Percentiles rank a stretch among this genome's conserved stretches.
Evolutionary conservation across 2,797 vertebrate genomes (phyloP).

Genomic region (Neosilurus hyrtlii): DNA sequence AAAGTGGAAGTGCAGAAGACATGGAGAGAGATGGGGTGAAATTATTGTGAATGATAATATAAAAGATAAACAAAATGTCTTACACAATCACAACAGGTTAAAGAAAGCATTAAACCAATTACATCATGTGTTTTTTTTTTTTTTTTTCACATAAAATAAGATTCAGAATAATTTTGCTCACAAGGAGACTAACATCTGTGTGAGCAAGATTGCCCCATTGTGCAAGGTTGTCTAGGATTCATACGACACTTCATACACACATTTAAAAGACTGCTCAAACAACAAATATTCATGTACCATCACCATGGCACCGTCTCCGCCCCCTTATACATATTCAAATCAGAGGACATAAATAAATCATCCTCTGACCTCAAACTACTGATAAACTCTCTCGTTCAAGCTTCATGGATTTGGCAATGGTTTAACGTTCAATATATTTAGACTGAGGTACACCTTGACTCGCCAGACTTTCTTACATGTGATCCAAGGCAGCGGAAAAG

Average conservation of each 20-base stretch:
- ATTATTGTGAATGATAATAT: constrained; percentile 68
- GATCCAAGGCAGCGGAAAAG: constrained; percentile 36
- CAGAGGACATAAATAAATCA: constrained; percentile 46
- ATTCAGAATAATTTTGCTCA: constrained; percentile 40
- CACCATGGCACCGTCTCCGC: constrained; percentile 33
- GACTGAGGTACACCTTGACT: constrained; percentile 3
- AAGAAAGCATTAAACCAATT: constrained; percentile 37
- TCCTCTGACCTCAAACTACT: constrained; percentile 28
- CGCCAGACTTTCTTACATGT: constrained; percentile 7
- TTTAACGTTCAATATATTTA: constrained; percentile 41
- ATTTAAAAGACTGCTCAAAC: constrained; percentile 31
- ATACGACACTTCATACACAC: constrained; percentile 13
- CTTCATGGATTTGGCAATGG: constrained; percentile 66
- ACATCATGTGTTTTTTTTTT: constrained; percentile 15
- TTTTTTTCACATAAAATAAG: constrained; percentile 34
- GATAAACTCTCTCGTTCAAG: constrained; percentile 48
- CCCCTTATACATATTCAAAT: constrained; percentile 28
- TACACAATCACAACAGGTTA: constrained; percentile 47
- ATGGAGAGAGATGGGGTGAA: constrained; percentile 62
- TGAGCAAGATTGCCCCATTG: neutral
- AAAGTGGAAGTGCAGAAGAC: constrained; percentile 46
- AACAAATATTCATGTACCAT: constrained; percentile 31
- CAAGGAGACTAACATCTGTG: constrained; percentile 23
- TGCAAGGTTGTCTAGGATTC: constrained; percentile 4
- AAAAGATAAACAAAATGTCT: constrained; percentile 35